phyloP scores from a whole-genome alignment of 2,113 vertebrate genomes.

The Pimephales promelas region DNA sequence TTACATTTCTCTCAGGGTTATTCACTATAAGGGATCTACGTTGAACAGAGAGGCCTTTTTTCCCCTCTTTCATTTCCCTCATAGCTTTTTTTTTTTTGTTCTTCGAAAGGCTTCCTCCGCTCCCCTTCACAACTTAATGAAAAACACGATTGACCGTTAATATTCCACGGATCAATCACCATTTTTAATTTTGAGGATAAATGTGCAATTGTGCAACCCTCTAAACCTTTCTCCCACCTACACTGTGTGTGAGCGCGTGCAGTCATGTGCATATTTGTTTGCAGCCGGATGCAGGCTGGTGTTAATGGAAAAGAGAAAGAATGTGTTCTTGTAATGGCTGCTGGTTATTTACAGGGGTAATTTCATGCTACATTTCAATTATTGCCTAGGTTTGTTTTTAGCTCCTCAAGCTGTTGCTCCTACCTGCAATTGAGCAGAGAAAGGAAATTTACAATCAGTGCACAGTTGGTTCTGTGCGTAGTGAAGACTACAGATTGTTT shows the following conservation, averaged over 20 bases:
- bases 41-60: slow-evolving; percentile 85
- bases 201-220: slow-evolving; percentile 76
- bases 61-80: slow-evolving; percentile 71
- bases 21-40: slow-evolving; percentile 91
- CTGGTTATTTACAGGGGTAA: slow-evolving; percentile 98
- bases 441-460: slow-evolving; percentile 78
- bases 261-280: slow-evolving; percentile 52
- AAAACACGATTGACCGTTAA: slow-evolving; percentile 89
- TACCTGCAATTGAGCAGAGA: slow-evolving; percentile 84
- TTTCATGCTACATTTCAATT: slow-evolving; percentile 99
- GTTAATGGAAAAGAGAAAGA: slow-evolving; percentile 79
- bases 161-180: slow-evolving; percentile 90
- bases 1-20: slow-evolving; percentile 98
- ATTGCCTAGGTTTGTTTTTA: slow-evolving; percentile 96
- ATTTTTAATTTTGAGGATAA: slow-evolving; percentile 86
- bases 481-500: slow-evolving; percentile 77
- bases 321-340: slow-evolving; percentile 94
- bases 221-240: slow-evolving; percentile 75
- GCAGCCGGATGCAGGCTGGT: slow-evolving; percentile 64
- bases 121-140: slow-evolving; percentile 87
- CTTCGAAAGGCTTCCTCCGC: slow-evolving; percentile 66
- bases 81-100: slow-evolving; percentile 75
- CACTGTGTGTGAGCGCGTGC: slow-evolving; percentile 57
- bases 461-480: slow-evolving; percentile 66
- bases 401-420: slow-evolving; percentile 84